Evolutionary conservation across 2,113 vertebrate genomes (phyloP).

Genomic region (Hemichromis elongatus): DNA sequence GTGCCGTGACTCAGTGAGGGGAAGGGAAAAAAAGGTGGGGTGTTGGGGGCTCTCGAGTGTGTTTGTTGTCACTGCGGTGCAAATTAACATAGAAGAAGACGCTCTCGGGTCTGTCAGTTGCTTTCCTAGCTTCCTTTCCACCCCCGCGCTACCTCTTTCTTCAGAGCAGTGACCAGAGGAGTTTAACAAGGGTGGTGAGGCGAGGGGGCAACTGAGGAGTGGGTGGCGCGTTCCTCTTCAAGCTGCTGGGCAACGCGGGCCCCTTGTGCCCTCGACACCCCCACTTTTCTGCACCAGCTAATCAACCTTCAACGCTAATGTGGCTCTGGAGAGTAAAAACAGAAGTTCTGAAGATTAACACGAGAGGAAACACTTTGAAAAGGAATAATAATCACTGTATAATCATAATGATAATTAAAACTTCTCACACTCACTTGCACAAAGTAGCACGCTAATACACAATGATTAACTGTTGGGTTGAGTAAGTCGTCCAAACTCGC

Average conservation of each 20-base stretch:
- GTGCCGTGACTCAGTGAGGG: slow-evolving; percentile 1
- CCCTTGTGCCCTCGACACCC: slow-evolving; percentile 51
- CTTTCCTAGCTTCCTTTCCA: slow-evolving; percentile 27
- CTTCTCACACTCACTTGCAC: not conserved
- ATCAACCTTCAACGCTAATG: slow-evolving; percentile 67
- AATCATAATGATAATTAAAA: slow-evolving; percentile 30
- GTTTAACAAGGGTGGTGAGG: slow-evolving; percentile 60
- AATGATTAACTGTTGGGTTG: not conserved
- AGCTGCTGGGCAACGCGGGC: slow-evolving; percentile 42
- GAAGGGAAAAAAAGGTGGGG: not conserved
- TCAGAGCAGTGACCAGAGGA: slow-evolving; percentile 59
- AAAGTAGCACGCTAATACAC: not conserved
- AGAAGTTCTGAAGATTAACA: slow-evolving; percentile 49
- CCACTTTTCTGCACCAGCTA: slow-evolving; percentile 53
- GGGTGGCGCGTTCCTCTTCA: slow-evolving; percentile 42
- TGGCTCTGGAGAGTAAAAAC: slow-evolving; percentile 62
- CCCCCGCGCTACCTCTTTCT: slow-evolving; percentile 38
- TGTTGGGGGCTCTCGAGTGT: slow-evolving; percentile 40
- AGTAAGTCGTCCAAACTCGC: not conserved
- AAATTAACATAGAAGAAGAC: slow-evolving; percentile 57
- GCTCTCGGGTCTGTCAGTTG: slow-evolving; percentile 33
- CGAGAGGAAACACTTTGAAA: slow-evolving; percentile 41
- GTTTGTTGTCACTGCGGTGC: slow-evolving; percentile 54
- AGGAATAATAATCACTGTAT: slow-evolving; percentile 29
- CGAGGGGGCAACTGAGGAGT: slow-evolving; percentile 38